Base-by-base conservation (phyloP, 2,888 invertebrate species). In the Drosophila fulvimacula region DNA sequence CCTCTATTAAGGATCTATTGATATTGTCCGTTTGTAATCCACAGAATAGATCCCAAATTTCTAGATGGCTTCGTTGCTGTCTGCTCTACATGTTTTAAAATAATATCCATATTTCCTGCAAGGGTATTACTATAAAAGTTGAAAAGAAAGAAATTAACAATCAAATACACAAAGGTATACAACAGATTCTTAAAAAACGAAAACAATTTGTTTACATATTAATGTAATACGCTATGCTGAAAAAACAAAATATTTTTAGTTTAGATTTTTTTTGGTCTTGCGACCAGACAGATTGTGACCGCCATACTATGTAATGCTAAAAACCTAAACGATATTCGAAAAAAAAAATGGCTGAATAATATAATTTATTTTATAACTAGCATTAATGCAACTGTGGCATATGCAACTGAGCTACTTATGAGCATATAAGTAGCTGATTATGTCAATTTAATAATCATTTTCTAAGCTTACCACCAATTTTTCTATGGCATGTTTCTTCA, bases 401-500 rank as follows among this genome's bases (percentile, higher is more conserved):
- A 51, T 34, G 53, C 17, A 60, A 58, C 44, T 62, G 41, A 69
- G 48, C 55, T 39, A 56, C 24, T 13, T 57, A 64, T 65, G 52
- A 42, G 55, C 70, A 51, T 71, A 71, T 57, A 66, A 63, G 42
- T 66, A 60, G 61, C 71, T 30, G 53, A 39, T 66, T 69, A 69
- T 67, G 87, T 83, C 87, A 82, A 84, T 82, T 82, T 58, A 46
- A 44, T 58, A 56, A 63, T 34, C 51, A 65, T 57, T 67, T 59
- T 34, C 34, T 36, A 61, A 67, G 30, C 55, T 57, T 32, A 52
- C 19, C 63, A 70, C 38, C 65, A 62, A 57, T 34, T 42, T 64
- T 52, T 55, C 24, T 55, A 34, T 51, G 36, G 34, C 49, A 44
- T 66, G 42, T 32, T 51, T 41, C 49, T 41, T 36, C 34, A 55